Evolutionary conservation across 2,797 vertebrate genomes (phyloP).

Genomic region (Pempheris klunzingeri): DNA sequence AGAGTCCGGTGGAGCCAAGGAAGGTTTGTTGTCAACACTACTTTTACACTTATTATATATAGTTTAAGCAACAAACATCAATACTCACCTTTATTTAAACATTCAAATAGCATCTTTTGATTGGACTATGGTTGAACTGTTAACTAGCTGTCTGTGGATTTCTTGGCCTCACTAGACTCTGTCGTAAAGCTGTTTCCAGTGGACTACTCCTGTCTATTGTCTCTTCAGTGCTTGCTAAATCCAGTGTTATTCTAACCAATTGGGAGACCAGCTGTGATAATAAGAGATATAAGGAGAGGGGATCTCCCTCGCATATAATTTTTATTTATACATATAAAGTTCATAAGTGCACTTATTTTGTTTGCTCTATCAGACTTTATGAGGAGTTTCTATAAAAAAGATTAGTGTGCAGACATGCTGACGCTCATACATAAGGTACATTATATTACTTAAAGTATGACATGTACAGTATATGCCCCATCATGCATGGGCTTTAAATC

Average conservation of each 20-base stretch:
- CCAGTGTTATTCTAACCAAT: slow-evolving; percentile 29
- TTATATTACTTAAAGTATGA: slow-evolving; percentile 17
- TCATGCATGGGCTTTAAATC: slow-evolving; percentile 60
- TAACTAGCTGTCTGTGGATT: slow-evolving; percentile 1
- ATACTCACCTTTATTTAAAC: slow-evolving; percentile 17
- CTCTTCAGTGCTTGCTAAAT: slow-evolving; percentile 7
- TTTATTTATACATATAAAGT: slow-evolving; percentile 13
- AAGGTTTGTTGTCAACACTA: background rate
- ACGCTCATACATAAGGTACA: slow-evolving; percentile 5
- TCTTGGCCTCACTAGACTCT: background rate
- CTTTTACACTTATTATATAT: background rate
- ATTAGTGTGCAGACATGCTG: slow-evolving; percentile 21
- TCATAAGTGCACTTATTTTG: slow-evolving; percentile 10
- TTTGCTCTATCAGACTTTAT: slow-evolving; percentile 25
- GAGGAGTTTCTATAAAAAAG: slow-evolving; percentile 11
- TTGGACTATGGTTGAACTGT: background rate
- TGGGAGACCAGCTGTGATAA: slow-evolving; percentile 32
- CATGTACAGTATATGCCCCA: slow-evolving; percentile 26
- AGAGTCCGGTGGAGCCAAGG: background rate
- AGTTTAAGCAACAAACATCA: background rate
- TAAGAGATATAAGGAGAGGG: slow-evolving; percentile 9
- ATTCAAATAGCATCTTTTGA: background rate
- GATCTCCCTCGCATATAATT: slow-evolving; percentile 5
- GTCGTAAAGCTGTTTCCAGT: slow-evolving; percentile 8
- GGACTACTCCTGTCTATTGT: slow-evolving; percentile 3